Evolutionary conservation across 2,888 invertebrate genomes (phyloP).

Genomic region (Lepidonotus clava): DNA sequence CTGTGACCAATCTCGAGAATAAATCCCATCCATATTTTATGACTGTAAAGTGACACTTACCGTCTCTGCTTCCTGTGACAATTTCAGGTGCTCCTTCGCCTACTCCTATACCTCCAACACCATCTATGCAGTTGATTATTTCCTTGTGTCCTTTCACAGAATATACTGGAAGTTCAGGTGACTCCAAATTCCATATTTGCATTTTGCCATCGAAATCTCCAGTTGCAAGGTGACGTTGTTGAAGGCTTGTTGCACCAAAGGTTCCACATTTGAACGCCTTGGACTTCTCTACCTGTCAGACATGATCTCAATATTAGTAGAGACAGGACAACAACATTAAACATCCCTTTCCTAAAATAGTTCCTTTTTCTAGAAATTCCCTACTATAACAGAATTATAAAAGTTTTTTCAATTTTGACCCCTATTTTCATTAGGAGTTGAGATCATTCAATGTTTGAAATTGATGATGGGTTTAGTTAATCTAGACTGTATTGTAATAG

Average conservation of each 20-base stretch:
- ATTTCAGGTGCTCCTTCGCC: constrained; percentile 97
- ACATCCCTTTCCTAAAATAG: too few species aligned
- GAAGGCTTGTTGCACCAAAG: constrained; percentile 92
- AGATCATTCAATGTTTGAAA: too few species aligned
- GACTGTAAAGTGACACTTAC: constrained; percentile 81
- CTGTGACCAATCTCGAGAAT: too few species aligned
- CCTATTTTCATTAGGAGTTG: too few species aligned
- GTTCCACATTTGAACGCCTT: constrained; percentile 95
- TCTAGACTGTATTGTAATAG: too few species aligned
- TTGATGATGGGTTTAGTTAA: too few species aligned
- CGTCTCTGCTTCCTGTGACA: constrained; percentile 95
- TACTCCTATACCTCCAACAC: constrained; percentile 89
- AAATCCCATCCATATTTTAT: too few species aligned
- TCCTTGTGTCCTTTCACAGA: constrained; percentile 89
- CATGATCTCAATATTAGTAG: too few species aligned
- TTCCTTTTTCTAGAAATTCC: too few species aligned
- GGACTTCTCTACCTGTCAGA: constrained; percentile 85
- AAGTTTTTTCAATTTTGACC: too few species aligned
- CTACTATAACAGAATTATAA: too few species aligned
- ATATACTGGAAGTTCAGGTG: constrained; percentile 82
- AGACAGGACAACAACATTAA: too few species aligned
- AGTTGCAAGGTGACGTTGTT: constrained; percentile 91
- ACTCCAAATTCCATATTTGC: constrained; percentile 85
- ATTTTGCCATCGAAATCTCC: constrained; percentile 93
- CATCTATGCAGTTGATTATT: constrained; percentile 95